Evolutionary conservation across 53 echinoderm and acorn worm genomes (phyloP).

Genomic region (Holothuria scabra): DNA sequence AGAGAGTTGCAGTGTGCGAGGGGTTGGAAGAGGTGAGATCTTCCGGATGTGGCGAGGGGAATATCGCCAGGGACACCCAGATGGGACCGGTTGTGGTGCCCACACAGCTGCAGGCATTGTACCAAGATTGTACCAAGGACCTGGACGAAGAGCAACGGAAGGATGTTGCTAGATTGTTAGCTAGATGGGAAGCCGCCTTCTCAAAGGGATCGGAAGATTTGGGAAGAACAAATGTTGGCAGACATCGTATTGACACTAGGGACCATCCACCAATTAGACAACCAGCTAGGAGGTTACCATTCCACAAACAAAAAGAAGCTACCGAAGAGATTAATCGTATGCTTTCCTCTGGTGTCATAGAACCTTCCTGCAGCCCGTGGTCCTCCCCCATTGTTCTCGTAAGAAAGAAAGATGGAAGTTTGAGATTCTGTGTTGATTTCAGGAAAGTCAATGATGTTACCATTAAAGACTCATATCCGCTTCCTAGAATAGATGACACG

Average conservation of each 20-base stretch:
- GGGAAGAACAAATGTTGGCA: slow-evolving; percentile 33
- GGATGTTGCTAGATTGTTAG: slow-evolving; percentile 2
- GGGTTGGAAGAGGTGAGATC: no score
- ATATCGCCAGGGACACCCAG: no score
- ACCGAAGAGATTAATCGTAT: slow-evolving; percentile 28
- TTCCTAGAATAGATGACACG: no score
- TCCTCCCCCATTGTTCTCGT: slow-evolving; percentile 46
- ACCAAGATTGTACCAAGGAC: neutral
- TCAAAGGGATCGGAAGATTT: slow-evolving; percentile 20
- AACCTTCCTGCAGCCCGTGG: slow-evolving; percentile 42
- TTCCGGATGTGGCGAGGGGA: no score
- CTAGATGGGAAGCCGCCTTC: slow-evolving; percentile 3
- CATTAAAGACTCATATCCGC: slow-evolving; percentile 46
- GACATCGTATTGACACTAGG: slow-evolving; percentile 43
- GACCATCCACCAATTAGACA: slow-evolving; percentile 22
- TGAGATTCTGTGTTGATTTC: slow-evolving; percentile 44
- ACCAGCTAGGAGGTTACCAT: slow-evolving; percentile 36
- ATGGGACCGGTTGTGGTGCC: neutral
- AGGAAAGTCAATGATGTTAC: slow-evolving; percentile 34
- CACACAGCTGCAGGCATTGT: slow-evolving; percentile 11
- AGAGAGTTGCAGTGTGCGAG: no score
- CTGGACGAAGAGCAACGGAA: slow-evolving; percentile 8
- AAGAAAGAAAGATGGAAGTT: slow-evolving; percentile 42
- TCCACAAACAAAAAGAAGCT: slow-evolving; percentile 42
- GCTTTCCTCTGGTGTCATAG: slow-evolving; percentile 35